phyloP scores from a whole-genome alignment of 92 coral and sea anemone genomes.

The Parazoanthus darwini region DNA sequence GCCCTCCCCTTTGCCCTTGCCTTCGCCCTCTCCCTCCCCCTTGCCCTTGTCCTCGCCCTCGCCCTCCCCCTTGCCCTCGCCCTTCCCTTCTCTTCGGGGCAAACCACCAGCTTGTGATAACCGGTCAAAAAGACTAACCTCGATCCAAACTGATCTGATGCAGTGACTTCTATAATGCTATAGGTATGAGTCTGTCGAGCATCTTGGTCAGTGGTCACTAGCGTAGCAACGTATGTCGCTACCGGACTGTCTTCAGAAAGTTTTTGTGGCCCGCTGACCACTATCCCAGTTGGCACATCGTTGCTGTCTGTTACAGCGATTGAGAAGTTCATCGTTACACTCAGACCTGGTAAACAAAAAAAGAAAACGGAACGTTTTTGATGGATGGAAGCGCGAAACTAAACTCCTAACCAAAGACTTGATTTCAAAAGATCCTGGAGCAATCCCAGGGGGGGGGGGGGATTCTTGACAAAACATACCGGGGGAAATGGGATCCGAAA shows the following conservation, averaged over 20 bases:
- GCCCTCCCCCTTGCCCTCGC: too few species aligned
- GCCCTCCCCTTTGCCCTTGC: too few species aligned
- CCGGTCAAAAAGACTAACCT: slow-evolving; percentile 42
- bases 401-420: too few species aligned
- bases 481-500: background rate
- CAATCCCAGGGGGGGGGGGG: too few species aligned
- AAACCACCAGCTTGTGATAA: background rate
- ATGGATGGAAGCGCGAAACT: background rate
- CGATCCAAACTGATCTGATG: slow-evolving; percentile 38
- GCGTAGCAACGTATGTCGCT: slow-evolving; percentile 72
- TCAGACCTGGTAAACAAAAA: slow-evolving; percentile 63
- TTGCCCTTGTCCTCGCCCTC: too few species aligned
- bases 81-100: too few species aligned
- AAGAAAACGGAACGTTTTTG: background rate
- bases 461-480: too few species aligned
- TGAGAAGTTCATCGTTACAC: slow-evolving; percentile 61
- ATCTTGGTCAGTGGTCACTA: slow-evolving; percentile 89
- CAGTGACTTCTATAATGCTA: slow-evolving; percentile 61
- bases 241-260: slow-evolving; percentile 64
- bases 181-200: slow-evolving; percentile 71
- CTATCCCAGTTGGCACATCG: slow-evolving; percentile 80
- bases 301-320: slow-evolving; percentile 80
- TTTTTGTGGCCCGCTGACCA: slow-evolving; percentile 69
- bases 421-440: too few species aligned
- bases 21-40: too few species aligned